Evolutionary conservation across 2,113 vertebrate species (phyloP).

Genomic region (Mungos mungo): DNA sequence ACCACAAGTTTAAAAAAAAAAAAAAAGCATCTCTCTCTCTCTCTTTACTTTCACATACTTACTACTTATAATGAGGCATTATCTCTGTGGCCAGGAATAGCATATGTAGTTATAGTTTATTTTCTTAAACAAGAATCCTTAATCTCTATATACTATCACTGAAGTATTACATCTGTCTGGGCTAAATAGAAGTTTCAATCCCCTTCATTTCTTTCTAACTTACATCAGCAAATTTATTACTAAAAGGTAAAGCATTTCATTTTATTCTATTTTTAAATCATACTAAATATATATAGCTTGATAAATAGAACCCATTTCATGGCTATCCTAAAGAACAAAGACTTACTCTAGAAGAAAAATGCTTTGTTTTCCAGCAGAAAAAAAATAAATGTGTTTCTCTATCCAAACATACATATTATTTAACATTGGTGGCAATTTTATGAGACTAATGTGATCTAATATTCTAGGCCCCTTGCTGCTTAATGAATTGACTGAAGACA

Average conservation of each 20-base stretch:
- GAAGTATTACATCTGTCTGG: not conserved
- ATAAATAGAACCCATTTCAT: not conserved
- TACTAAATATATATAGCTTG: not conserved
- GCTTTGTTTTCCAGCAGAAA: not conserved
- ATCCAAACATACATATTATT: slow-evolving; percentile 2
- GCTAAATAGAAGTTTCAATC: not conserved
- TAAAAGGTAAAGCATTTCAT: not conserved
- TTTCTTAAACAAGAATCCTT: not conserved
- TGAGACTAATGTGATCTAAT: slow-evolving; percentile 69
- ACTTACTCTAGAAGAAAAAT: not conserved
- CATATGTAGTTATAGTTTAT: not conserved
- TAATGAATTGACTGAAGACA: slow-evolving; percentile 76
- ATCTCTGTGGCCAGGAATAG: not conserved
- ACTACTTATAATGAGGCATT: not conserved
- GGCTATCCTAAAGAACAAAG: not conserved
- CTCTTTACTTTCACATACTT: not conserved
- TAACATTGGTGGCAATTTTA: slow-evolving; percentile 68
- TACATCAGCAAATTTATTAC: not conserved
- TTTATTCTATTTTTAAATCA: not conserved
- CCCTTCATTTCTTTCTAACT: not conserved
- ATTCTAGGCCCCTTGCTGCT: slow-evolving; percentile 50
- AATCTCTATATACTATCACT: not conserved
- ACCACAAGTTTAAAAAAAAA: not conserved
- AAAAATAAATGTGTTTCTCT: not conserved
- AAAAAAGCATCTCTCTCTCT: not conserved